Evolutionary conservation across 2,888 invertebrate species (phyloP).

Genomic region (Therioaphis trifolii): DNA sequence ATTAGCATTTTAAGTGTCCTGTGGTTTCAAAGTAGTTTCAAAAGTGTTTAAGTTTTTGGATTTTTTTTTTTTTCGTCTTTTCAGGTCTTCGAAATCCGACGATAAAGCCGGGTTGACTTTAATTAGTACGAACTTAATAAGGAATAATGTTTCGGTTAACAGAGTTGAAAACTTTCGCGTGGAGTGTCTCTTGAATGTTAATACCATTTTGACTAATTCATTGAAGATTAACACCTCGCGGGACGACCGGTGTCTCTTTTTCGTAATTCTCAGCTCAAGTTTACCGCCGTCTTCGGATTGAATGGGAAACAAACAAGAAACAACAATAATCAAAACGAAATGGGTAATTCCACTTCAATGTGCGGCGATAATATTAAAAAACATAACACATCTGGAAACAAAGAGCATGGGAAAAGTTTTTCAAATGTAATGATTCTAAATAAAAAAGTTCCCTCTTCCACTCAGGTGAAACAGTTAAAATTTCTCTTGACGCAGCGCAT

Average conservation of each 20-base stretch:
- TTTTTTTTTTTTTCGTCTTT: background rate
- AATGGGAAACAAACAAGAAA: conserved; percentile 58
- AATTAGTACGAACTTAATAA: conserved; percentile 61
- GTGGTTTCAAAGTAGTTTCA: conserved; percentile 53
- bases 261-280: conserved; percentile 53
- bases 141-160: conserved; percentile 62
- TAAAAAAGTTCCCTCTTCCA: background rate
- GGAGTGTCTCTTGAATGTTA: conserved; percentile 61
- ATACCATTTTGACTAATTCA: conserved; percentile 63
- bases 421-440: background rate
- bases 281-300: conserved; percentile 36
- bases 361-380: conserved; percentile 53
- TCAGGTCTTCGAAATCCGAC: conserved; percentile 42
- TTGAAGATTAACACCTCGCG: conserved; percentile 63
- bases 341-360: conserved; percentile 38
- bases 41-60: conserved; percentile 60
- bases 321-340: conserved; percentile 51
- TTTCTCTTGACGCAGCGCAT: background rate
- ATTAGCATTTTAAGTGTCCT: conserved; percentile 62
- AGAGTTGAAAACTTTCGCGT: conserved; percentile 55
- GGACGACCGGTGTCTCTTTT: conserved; percentile 60
- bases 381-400: conserved; percentile 49
- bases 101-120: conserved; percentile 59
- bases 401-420: conserved; percentile 29
- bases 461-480: background rate